A percentile compares a stretch with the other conserved stretches of the same genome.
These are phyloP conservation scores for Volucella inflata DNA, from an alignment of 2,888 invertebrate species.

Conservation along the genomic window DNA sequence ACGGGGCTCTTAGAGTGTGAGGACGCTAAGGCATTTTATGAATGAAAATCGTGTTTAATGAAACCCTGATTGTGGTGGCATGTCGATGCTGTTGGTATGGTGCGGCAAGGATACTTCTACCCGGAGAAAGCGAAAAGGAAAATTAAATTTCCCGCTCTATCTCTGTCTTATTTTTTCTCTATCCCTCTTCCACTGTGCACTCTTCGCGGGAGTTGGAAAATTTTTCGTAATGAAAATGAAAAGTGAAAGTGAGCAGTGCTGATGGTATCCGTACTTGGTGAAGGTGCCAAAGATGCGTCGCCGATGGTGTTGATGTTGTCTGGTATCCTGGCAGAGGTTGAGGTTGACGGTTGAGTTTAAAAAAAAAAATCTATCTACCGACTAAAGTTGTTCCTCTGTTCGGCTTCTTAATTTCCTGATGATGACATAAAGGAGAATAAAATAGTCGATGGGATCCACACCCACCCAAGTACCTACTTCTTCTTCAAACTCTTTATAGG, in stretches of 20 bases:
- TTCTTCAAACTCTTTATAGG: constrained; percentile 37
- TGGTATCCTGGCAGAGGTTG: too few relatives aligned
- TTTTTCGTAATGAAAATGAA: constrained; percentile 73
- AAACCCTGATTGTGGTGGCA: constrained; percentile 61
- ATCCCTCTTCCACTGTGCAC: too few relatives aligned
- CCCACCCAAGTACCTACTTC: background rate
- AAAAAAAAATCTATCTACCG: constrained; percentile 40
- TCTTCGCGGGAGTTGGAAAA: background rate
- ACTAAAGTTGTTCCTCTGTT: constrained; percentile 38
- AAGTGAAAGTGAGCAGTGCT: constrained; percentile 64
- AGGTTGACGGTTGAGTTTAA: background rate
- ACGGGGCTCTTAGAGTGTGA: background rate
- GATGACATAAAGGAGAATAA: constrained; percentile 72
- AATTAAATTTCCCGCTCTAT: constrained; percentile 67
- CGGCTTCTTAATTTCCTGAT: constrained; percentile 73
- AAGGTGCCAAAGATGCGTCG: too few relatives aligned
- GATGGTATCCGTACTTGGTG: background rate
- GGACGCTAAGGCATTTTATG: constrained; percentile 56
- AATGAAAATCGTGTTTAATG: constrained; percentile 75
- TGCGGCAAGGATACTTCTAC: constrained; percentile 26
- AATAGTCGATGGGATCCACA: constrained; percentile 64
- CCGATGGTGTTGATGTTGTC: too few relatives aligned
- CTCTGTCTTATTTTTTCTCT: too few relatives aligned
- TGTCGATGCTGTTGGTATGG: background rate
- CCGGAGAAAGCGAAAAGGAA: constrained; percentile 70